A percentile compares a stretch with the other conserved stretches of the same genome.
These are phyloP conservation scores for Clavelina lepadiformis DNA, from an alignment of 23 tunicate species.

Conservation along the genomic window DNA sequence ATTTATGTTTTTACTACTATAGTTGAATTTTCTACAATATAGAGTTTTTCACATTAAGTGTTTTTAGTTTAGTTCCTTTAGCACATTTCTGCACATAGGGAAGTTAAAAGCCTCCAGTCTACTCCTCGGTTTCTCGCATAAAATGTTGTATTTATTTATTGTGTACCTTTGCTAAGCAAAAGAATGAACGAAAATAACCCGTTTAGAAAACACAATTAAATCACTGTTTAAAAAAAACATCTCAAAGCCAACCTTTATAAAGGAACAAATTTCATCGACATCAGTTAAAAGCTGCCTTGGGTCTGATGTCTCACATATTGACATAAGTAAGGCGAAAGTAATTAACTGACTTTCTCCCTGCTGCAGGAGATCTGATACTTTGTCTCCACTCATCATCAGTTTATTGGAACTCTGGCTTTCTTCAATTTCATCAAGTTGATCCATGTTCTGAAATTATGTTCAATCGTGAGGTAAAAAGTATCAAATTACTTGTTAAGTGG, in stretches of 20 bases:
- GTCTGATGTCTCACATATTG: slow-evolving; percentile 40
- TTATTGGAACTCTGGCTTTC: not conserved
- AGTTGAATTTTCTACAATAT: no score
- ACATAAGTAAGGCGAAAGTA: slow-evolving; percentile 32
- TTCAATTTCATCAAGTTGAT: not conserved
- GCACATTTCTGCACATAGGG: no score
- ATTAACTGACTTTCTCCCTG: slow-evolving; percentile 33
- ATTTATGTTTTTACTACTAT: no score
- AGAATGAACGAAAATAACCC: no score
- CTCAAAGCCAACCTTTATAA: slow-evolving; percentile 18
- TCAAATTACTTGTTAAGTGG: not conserved
- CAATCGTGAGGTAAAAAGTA: not conserved
- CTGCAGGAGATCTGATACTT: slow-evolving; percentile 22
- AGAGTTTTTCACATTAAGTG: no score
- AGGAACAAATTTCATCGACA: slow-evolving; percentile 18
- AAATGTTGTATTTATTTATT: no score
- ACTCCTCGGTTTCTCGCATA: no score
- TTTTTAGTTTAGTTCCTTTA: no score
- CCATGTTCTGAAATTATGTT: slow-evolving; percentile 8
- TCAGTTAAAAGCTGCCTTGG: slow-evolving; percentile 26
- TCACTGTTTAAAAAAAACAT: no score
- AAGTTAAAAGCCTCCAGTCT: no score
- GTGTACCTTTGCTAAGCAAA: no score
- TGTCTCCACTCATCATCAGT: slow-evolving; percentile 28
- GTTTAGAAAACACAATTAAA: not conserved